Evolutionary conservation across 2,113 vertebrate species (phyloP), one percentile per base, ranked within the genome.

Genomic region (Mesembrinibis cayennensis): DNA sequence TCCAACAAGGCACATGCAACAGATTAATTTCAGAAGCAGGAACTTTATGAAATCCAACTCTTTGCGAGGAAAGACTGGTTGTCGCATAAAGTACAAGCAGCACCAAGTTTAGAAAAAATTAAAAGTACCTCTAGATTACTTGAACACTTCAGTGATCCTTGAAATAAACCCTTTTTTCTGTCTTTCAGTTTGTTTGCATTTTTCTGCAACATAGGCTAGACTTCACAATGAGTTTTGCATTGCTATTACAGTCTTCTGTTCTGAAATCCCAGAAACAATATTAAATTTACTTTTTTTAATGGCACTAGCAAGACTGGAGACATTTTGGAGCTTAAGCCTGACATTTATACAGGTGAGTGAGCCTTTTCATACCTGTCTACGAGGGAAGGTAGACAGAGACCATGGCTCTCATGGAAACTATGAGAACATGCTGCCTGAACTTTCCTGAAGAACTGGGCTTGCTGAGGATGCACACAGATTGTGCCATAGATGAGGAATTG

Each of bases 41-140:
- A 85, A 52, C 7, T 50, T 45, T 12, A 7, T 8, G 6, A 78
- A 71, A 88, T 53, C 10, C 22, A 76, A 5, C 21, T 53, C 21
- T 18, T 15, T 38, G 6, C 36, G 20, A 23, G 3, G 22, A 23
- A 56, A 55, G 27, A 45, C 16, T 47, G 30, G 6, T 30, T 44
- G 10, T 36, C 34, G 36, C 0, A 0, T 10, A 11, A 61, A 42
- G 3, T 16, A 26, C 26, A 70, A 26, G 3, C 32, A 32, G 23
- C 6, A 58, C 2, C 3, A 25, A 34, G 4, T 27, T 65, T 9
- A 82, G 17, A 20, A 65, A 44, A 71, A 52, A 66, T 11, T 36
- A 59, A 69, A 67, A 69, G 26, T 52, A 34, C 18, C 16, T 72
- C 27, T 44, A n/a, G 23, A 25, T 19, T 9, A 40, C 16, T 53